A percentile compares a stretch with the other conserved stretches of the same genome.
phyloP scores from a whole-genome alignment of 2,113 vertebrate species.

The Picathartes gymnocephalus region DNA sequence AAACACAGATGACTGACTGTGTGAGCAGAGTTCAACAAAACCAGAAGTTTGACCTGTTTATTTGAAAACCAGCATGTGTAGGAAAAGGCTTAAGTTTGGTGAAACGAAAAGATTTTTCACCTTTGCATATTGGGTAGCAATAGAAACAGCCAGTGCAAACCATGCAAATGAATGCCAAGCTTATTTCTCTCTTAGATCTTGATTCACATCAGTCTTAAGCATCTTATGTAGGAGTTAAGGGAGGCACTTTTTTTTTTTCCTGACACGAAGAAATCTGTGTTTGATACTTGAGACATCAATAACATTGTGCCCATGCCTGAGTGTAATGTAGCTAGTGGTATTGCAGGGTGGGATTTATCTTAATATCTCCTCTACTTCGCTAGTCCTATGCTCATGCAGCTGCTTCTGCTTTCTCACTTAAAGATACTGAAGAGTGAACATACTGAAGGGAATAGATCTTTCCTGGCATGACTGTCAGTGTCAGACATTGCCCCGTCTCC shows the following conservation, averaged over 20 bases:
- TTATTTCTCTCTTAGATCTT: neutral
- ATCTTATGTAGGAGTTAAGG: neutral
- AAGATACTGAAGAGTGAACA: neutral
- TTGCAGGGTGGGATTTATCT: neutral
- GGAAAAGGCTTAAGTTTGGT: neutral
- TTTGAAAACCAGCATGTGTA: neutral
- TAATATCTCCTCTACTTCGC: neutral
- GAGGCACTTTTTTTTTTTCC: neutral
- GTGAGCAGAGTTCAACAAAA: neutral
- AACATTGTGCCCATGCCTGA: neutral
- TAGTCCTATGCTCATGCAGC: neutral
- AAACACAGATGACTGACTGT: neutral
- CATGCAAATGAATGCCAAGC: neutral
- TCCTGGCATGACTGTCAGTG: neutral
- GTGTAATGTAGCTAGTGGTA: neutral
- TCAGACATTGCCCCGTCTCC: neutral
- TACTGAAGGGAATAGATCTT: neutral
- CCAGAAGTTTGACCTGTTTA: neutral
- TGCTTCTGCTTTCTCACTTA: neutral
- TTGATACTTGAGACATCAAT: neutral
- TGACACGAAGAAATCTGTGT: neutral
- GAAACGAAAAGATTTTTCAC: neutral
- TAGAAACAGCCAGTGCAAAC: neutral
- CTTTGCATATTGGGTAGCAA: neutral
- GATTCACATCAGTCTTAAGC: neutral